These are phyloP conservation scores for Ardeotis arabs DNA, from an alignment of 2,113 vertebrate species.

Conservation along the genomic window DNA sequence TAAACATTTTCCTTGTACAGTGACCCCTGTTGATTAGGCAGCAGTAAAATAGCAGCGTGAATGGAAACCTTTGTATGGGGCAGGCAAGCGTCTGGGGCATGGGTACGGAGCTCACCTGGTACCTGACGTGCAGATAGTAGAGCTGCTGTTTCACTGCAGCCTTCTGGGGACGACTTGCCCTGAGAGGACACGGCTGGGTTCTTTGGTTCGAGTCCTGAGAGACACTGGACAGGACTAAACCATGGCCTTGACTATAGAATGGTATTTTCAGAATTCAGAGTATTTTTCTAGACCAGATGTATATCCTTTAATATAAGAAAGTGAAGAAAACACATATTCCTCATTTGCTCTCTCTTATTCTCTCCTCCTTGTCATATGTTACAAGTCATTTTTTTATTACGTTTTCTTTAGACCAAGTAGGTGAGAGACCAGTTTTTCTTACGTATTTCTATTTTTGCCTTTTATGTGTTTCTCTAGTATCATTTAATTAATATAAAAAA, in stretches of 20 bases:
- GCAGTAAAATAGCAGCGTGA: neutral
- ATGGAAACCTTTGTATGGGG: neutral
- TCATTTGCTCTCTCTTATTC: neutral
- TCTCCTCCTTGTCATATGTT: rapidly evolving
- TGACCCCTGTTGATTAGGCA: neutral
- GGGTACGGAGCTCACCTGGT: neutral
- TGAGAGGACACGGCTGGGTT: neutral
- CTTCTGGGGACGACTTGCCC: rapidly evolving
- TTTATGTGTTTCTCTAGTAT: neutral
- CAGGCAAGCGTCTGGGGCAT: neutral
- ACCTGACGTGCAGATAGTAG: neutral
- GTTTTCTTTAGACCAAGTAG: neutral
- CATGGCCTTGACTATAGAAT: neutral
- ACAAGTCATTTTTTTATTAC: neutral
- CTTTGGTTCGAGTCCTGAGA: neutral
- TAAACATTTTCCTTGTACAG: neutral
- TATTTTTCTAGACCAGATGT: neutral
- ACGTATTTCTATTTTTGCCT: neutral
- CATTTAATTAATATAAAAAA: neutral
- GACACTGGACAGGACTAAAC: neutral
- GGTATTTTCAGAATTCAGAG: neutral
- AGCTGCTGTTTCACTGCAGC: neutral
- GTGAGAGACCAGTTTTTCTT: neutral
- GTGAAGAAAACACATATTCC: neutral
- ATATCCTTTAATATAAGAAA: neutral